Conservation (phyloP, 2,797 vertebrate genomes). For the Enteromius unitaeniatus region DNA sequence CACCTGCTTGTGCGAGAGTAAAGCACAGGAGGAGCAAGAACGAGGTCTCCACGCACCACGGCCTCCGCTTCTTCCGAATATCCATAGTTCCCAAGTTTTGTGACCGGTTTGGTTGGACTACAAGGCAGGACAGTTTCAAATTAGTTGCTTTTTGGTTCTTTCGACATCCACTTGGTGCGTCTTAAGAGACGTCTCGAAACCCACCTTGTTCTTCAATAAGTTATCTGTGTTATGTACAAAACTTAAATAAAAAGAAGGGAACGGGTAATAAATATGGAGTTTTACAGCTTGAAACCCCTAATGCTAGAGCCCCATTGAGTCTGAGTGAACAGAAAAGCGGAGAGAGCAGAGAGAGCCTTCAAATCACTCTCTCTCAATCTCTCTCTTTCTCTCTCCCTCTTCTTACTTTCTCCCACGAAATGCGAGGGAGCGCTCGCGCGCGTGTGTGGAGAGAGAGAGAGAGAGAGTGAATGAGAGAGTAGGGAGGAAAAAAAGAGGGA, state of each 20-base stretch:
- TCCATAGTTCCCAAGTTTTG: constrained; percentile 73
- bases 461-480: constrained; percentile 55
- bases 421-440: constrained; percentile 66
- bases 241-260: constrained; percentile 66
- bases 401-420: constrained; percentile 78
- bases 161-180: constrained; percentile 72
- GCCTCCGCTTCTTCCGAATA: constrained; percentile 82
- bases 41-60: constrained; percentile 73
- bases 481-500: constrained; percentile 54
- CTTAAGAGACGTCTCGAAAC: constrained; percentile 70
- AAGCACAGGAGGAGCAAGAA: constrained; percentile 74
- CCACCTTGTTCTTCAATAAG: constrained; percentile 65
- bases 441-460: constrained; percentile 59
- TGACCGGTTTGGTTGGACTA: constrained; percentile 63
- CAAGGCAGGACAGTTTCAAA: constrained; percentile 66
- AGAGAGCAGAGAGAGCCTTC: constrained; percentile 79
- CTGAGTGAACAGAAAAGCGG: constrained; percentile 75
- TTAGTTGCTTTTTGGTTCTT: constrained; percentile 59
- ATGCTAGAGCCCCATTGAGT: constrained; percentile 80
- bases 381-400: constrained; percentile 71
- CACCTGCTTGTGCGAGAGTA: constrained; percentile 77
- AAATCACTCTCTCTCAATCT: constrained; percentile 72
- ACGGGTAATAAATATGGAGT: constrained; percentile 73
- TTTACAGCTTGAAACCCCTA: constrained; percentile 72
- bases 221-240: constrained; percentile 70